Conservation (phyloP, 2,888 invertebrate species). For the Platerodrilus igneus region DNA sequence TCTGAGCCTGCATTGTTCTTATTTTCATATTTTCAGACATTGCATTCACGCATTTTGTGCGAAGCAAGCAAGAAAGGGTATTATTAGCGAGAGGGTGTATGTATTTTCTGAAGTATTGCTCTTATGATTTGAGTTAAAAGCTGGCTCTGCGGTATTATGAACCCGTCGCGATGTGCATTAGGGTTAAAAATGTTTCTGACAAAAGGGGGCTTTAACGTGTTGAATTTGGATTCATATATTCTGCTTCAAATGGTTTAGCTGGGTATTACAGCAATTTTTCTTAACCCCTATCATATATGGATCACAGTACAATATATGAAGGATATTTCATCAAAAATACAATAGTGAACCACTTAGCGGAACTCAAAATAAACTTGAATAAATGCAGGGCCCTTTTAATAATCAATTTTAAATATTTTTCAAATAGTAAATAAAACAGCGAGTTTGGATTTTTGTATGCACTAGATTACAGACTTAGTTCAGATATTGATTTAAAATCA, state of each 20-base stretch:
- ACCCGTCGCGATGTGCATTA: constrained; percentile 35
- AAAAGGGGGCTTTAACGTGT: constrained; percentile 37
- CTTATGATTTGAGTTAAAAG: constrained; percentile 30
- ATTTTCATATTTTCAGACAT: no score
- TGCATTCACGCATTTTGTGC: constrained; percentile 41
- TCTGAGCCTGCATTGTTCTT: constrained; percentile 31
- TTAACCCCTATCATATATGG: no score
- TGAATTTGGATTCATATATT: constrained; percentile 31
- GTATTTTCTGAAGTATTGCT: constrained; percentile 29
- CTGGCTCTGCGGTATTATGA: constrained; percentile 31
- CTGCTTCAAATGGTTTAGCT: constrained; percentile 25
- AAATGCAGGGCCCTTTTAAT: no score
- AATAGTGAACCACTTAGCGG: no score
- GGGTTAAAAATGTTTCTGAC: constrained; percentile 39
- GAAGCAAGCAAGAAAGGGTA: constrained; percentile 33
- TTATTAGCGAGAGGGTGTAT: constrained; percentile 35
- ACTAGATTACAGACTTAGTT: no score
- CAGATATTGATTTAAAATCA: no score
- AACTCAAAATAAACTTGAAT: no score
- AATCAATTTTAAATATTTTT: no score
- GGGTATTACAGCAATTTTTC: constrained; percentile 24
- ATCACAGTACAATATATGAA: no score
- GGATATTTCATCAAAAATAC: no score
- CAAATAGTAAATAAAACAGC: no score
- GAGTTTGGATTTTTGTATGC: no score